Conservation (phyloP, 2,888 invertebrate genomes). For the Polydrusus tereticollis region DNA sequence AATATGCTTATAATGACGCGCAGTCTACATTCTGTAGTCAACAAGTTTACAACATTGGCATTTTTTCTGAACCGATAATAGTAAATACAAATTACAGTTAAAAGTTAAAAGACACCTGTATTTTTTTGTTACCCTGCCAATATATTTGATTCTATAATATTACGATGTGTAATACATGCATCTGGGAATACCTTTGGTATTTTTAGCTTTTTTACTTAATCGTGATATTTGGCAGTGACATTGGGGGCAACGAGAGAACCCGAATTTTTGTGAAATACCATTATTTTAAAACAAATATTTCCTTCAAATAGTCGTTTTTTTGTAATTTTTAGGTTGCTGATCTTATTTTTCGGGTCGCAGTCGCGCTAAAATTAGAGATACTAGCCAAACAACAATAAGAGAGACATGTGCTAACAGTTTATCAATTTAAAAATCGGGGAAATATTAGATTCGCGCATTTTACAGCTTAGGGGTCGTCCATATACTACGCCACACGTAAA, state of each 20-base stretch:
- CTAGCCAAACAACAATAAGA: no score
- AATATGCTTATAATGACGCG: neutral
- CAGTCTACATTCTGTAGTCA: constrained; percentile 2
- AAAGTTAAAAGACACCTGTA: neutral
- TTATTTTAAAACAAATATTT: no score
- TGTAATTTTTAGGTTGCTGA: no score
- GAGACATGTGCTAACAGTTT: no score
- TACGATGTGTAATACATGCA: neutral
- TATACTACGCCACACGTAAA: no score
- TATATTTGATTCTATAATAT: neutral
- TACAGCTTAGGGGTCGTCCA: no score
- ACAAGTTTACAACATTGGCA: neutral
- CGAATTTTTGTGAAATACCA: no score
- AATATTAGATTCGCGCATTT: no score
- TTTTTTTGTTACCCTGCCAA: constrained; percentile 8
- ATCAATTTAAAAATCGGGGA: no score
- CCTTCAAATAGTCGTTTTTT: no score
- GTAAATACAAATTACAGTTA: neutral
- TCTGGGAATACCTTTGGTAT: neutral
- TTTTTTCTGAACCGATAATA: neutral
- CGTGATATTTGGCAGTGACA: neutral
- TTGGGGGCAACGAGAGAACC: neutral
- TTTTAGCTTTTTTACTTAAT: neutral
- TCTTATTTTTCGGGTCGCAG: no score
- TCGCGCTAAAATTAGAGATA: no score